These are phyloP conservation scores for Hypanus sabinus DNA, from an alignment of 2,113 vertebrate species.

Conservation along the genomic window DNA sequence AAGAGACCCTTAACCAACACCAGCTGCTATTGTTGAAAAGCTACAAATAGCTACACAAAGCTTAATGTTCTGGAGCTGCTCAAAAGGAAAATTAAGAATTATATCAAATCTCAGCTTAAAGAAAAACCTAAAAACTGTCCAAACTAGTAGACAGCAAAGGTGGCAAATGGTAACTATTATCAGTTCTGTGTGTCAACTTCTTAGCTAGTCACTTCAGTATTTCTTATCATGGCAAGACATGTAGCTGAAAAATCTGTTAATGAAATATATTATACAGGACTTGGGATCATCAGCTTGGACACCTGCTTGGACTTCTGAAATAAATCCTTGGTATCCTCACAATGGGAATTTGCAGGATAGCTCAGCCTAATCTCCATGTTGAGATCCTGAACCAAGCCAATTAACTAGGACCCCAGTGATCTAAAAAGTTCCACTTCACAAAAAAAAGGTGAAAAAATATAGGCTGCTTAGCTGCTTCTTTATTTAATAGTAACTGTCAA, in stretches of 20 bases:
- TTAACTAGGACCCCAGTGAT: too few species aligned
- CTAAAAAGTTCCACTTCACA: too few species aligned
- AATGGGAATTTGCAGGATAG: too few species aligned
- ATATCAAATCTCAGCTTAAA: conserved; percentile 4
- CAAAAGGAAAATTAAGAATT: background rate
- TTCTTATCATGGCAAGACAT: background rate
- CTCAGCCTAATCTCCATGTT: too few species aligned
- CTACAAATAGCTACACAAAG: background rate
- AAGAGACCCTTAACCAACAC: conserved; percentile 20
- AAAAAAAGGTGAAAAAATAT: too few species aligned
- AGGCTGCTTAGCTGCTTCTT: too few species aligned
- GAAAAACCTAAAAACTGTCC: background rate
- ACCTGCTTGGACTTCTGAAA: too few species aligned
- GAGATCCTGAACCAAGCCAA: too few species aligned
- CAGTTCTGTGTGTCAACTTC: background rate
- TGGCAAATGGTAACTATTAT: background rate
- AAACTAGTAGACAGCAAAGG: background rate
- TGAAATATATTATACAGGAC: background rate
- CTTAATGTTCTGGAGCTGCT: background rate
- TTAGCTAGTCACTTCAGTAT: background rate
- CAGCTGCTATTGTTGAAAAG: background rate
- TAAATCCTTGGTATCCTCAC: too few species aligned
- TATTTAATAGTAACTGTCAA: too few species aligned
- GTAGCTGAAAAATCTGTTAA: background rate
- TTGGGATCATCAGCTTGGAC: too few species aligned